Percentiles rank a stretch among this genome's conserved stretches.
Evolutionary conservation across 2,113 vertebrate genomes (phyloP).

Genomic region (Hemibagrus wyckioides): DNA sequence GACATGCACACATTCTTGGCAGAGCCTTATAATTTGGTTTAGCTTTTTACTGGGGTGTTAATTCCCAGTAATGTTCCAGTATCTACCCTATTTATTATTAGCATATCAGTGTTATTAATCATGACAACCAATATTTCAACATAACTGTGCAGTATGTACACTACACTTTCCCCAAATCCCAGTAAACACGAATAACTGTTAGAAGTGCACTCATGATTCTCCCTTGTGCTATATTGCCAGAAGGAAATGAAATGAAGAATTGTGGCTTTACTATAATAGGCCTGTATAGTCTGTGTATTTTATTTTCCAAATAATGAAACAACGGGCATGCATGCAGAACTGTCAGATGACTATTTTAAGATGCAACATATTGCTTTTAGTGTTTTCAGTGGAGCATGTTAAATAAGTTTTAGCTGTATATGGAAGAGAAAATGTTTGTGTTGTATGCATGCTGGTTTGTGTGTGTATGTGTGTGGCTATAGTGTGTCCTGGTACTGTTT

Average conservation of each 20-base stretch:
- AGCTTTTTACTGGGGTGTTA: background rate
- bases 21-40: slow-evolving; percentile 5
- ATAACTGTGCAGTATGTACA: slow-evolving; percentile 19
- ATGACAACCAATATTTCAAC: slow-evolving; percentile 26
- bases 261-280: slow-evolving; percentile 35
- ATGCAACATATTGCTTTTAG: slow-evolving; percentile 56
- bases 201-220: slow-evolving; percentile 23
- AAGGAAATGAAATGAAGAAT: slow-evolving; percentile 43
- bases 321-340: slow-evolving; percentile 62
- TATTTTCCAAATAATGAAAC: slow-evolving; percentile 28
- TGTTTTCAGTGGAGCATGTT: slow-evolving; percentile 69
- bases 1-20: background rate
- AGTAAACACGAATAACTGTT: slow-evolving; percentile 17
- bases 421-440: slow-evolving; percentile 50
- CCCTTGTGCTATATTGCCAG: slow-evolving; percentile 11
- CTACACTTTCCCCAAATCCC: slow-evolving; percentile 9
- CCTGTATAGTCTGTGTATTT: slow-evolving; percentile 29
- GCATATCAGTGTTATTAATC: slow-evolving; percentile 45
- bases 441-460: slow-evolving; percentile 56
- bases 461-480: slow-evolving; percentile 52
- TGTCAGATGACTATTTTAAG: slow-evolving; percentile 38
- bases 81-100: slow-evolving; percentile 12
- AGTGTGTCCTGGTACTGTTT: slow-evolving; percentile 32
- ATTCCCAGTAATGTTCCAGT: background rate
- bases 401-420: slow-evolving; percentile 47